Base-by-base conservation (phyloP, 2,888 invertebrate species). In the Trachelus tabidus region DNA sequence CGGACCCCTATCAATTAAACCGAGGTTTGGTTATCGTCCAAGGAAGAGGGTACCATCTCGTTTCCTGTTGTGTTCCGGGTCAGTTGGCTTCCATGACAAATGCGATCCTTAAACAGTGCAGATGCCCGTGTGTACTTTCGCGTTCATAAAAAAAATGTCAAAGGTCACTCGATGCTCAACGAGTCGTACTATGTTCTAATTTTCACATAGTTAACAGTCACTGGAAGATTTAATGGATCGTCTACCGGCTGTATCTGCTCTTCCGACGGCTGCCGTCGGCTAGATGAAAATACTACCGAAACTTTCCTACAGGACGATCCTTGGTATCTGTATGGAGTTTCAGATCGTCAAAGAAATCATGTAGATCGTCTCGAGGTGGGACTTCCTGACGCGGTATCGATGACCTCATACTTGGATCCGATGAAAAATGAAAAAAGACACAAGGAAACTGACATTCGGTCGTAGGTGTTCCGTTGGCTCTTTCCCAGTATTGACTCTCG, bases 1-100 rank as follows among this genome's bases (percentile, higher is more conserved):
- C 85, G 85, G 81, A 84, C 83, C 82, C 78, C 84, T 86, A 88
- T 87, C 87, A 87, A 88, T 88, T 87, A 87, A 86, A 83, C 83
- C 56, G 23, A 56, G 56, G 56, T 56, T 56, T 23, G 0, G 56
- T 56, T 56, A 56, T 56, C 56, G 56, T 56, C 56, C 56, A 56
- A 56, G 56, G 23, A 56, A 56, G 23, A 56, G 56, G 56, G 23
- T 9, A 56, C 56, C 23, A 23, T 23, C 56, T 23, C 9, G 56
- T 56, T 56, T 56, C 56, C 56, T 56, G 56, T 56, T 56, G 23
- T 56, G 56, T 56, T 56, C 40, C 56, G 56, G 23, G 56, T 23
- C 56, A 56, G 56, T 56, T 56, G 56, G 23, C 56, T 56, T 56
- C 9, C 9, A 3, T 2, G 23, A 23, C 9, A 23, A 9, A 56